Evolutionary conservation across 2,113 vertebrate species (phyloP).

Genomic region (Limnothrissa miodon): DNA sequence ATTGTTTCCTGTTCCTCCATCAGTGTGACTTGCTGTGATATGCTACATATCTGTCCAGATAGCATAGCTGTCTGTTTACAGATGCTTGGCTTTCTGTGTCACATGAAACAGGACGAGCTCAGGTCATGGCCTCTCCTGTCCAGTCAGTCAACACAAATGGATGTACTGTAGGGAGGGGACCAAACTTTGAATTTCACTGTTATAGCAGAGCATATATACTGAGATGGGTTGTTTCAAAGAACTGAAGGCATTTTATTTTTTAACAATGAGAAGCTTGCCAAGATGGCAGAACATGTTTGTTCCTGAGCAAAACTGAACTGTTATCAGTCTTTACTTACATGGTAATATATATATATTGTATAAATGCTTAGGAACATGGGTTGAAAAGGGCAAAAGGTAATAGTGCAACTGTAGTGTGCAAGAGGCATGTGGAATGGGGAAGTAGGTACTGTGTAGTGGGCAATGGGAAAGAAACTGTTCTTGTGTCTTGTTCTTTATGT

Average conservation of each 20-base stretch:
- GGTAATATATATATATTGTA: no score
- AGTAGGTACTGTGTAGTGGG: no score
- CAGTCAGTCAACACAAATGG: neutral
- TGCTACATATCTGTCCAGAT: neutral
- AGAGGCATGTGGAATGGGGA: no score
- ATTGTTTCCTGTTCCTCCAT: neutral
- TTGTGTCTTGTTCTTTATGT: no score
- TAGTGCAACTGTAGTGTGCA: no score
- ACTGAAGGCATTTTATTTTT: neutral
- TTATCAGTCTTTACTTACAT: no score
- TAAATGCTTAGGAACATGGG: no score
- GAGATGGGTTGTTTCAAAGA: neutral
- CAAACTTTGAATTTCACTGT: neutral
- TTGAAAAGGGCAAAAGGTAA: no score
- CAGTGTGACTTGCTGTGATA: neutral
- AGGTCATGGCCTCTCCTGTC: neutral
- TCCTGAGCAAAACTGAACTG: neutral
- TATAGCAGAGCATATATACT: neutral
- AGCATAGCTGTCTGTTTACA: neutral
- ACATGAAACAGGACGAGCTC: neutral
- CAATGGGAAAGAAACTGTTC: no score
- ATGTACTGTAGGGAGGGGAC: neutral
- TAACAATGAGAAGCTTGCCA: neutral
- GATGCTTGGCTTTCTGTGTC: neutral
- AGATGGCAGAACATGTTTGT: neutral